Conservation (phyloP, 2,113 vertebrate species). For the Sander lucioperca region DNA sequence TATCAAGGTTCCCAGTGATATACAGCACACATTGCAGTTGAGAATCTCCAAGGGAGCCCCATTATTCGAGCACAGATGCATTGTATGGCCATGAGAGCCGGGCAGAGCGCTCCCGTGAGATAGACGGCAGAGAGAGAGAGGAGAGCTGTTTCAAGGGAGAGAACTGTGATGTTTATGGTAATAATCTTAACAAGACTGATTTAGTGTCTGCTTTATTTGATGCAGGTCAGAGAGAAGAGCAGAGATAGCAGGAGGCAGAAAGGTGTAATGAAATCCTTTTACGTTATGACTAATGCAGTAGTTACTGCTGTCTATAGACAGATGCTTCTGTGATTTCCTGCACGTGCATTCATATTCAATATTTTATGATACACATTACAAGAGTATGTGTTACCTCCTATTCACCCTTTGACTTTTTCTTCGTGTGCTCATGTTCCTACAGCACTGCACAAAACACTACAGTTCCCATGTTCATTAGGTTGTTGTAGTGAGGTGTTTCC, state of each 20-base stretch:
- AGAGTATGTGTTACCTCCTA: constrained; percentile 46
- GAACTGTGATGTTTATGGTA: constrained; percentile 55
- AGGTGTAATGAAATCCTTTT: constrained; percentile 65
- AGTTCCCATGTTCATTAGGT: constrained; percentile 11
- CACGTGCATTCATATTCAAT: constrained; percentile 75
- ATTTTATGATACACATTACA: constrained; percentile 71
- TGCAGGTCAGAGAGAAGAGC: constrained; percentile 26
- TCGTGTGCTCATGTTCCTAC: constrained; percentile 3
- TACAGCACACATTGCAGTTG: constrained; percentile 24
- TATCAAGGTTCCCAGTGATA: constrained; percentile 49
- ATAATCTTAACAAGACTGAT: constrained; percentile 59
- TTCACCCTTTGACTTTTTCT: constrained; percentile 7
- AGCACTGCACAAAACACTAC: constrained; percentile 5
- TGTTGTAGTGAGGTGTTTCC: constrained; percentile 3
- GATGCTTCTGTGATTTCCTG: constrained; percentile 58
- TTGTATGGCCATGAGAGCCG: constrained; percentile 48
- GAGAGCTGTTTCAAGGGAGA: constrained; percentile 37
- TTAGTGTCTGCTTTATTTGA: constrained; percentile 48
- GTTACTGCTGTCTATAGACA: constrained; percentile 50
- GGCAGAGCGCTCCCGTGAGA: constrained; percentile 59
- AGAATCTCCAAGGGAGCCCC: constrained; percentile 58
- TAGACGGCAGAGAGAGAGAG: constrained; percentile 11
- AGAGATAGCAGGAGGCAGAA: constrained; percentile 31
- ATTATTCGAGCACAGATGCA: constrained; percentile 62
- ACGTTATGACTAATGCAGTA: constrained; percentile 72